These are phyloP conservation scores for Eutrigla gurnardus DNA, from an alignment of 2,797 vertebrate genomes.

Conservation along the genomic window DNA sequence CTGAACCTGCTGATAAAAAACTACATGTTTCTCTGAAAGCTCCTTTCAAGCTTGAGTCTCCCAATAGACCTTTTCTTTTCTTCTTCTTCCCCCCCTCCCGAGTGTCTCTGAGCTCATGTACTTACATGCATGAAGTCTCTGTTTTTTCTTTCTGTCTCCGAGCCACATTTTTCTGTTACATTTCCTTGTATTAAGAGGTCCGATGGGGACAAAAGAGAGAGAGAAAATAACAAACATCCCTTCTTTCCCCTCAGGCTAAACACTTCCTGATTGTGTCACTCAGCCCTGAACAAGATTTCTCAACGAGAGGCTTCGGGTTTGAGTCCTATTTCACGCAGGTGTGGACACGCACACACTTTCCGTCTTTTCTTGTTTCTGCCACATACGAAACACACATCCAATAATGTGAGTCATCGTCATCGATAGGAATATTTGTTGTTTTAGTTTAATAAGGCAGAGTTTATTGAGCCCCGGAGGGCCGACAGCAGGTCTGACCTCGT, in stretches of 20 bases:
- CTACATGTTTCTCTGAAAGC: constrained; percentile 20
- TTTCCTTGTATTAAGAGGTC: constrained; percentile 28
- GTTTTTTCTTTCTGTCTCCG: constrained; percentile 21
- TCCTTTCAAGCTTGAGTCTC: constrained; percentile 29
- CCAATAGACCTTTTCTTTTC: constrained; percentile 1
- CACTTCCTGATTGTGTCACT: constrained; percentile 53
- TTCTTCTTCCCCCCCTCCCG: neutral
- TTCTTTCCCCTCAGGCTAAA: constrained; percentile 43
- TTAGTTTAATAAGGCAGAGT: constrained; percentile 49
- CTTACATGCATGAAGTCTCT: constrained; percentile 30
- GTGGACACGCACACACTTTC: constrained; percentile 30
- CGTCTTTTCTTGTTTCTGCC: constrained; percentile 1
- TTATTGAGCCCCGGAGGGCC: constrained; percentile 70
- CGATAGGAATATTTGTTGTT: constrained; percentile 45
- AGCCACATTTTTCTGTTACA: constrained; percentile 51
- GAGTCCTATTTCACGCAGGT: constrained; percentile 59
- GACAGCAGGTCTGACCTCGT: constrained; percentile 76
- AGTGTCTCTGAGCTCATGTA: constrained; percentile 33
- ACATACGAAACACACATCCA: constrained; percentile 30
- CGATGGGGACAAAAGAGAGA: neutral
- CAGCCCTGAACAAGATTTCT: constrained; percentile 45
- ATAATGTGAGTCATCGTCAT: constrained; percentile 50
- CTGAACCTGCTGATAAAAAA: constrained; percentile 28
- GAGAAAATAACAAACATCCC: constrained; percentile 32
- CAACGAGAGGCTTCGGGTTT: constrained; percentile 34